phyloP scores from a whole-genome alignment of 1,140 invertebrate genomes.

The Pseudomyrmex concolor region DNA sequence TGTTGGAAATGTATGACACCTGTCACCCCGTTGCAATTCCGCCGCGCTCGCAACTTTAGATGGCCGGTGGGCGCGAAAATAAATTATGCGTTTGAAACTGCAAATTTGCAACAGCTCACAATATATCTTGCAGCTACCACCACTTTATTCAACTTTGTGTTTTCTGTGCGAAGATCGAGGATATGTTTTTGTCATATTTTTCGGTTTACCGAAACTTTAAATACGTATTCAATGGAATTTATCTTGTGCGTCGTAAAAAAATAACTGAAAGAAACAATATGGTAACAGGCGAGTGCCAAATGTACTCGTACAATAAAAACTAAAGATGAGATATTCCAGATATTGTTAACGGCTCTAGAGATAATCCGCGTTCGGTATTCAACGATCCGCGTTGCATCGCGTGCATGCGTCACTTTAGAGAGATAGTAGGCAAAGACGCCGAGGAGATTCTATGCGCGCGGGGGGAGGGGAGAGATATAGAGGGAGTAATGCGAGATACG shows the following conservation, averaged over 20 bases:
- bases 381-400: slow-evolving; percentile 43
- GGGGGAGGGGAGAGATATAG: not conserved
- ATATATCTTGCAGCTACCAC: not conserved
- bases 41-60: slow-evolving; percentile 29
- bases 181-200: no score
- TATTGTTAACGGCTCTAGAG: slow-evolving; percentile 5
- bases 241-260: no score
- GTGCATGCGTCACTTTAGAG: slow-evolving; percentile 20
- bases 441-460: slow-evolving; percentile 40
- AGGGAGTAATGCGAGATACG: not conserved
- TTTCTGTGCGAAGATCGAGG: no score
- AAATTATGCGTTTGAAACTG: slow-evolving; percentile 39
- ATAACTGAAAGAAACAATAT: no score
- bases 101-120: not conserved
- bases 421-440: not conserved
- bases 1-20: slow-evolving; percentile 30
- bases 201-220: no score
- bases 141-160: slow-evolving; percentile 4
- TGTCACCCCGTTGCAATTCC: slow-evolving; percentile 29
- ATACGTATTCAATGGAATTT: no score
- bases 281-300: no score
- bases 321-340: slow-evolving; percentile 6
- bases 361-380: slow-evolving; percentile 25
- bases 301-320: no score
- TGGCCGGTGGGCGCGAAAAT: slow-evolving; percentile 21